Percentiles rank a stretch among this genome's conserved stretches.
These are phyloP conservation scores for Heliothis peltigera DNA, from an alignment of 2,888 invertebrate species.

Conservation along the genomic window DNA sequence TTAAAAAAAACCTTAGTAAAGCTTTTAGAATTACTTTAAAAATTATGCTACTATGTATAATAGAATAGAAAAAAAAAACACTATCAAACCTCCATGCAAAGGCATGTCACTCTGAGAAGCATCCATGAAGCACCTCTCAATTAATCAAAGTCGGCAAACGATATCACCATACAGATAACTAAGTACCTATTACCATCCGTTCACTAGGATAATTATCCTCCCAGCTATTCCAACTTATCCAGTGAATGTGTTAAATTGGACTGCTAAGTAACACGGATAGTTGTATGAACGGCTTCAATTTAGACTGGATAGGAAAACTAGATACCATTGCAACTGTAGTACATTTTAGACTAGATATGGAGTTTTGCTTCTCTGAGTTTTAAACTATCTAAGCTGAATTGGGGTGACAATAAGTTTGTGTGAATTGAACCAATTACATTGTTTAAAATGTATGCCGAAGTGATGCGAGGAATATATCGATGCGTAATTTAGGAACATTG, in stretches of 20 bases:
- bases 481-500: no score
- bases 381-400: slow-evolving; percentile 4
- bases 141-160: not conserved
- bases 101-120: not conserved
- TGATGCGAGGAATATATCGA: no score
- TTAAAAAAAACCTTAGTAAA: no score
- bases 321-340: slow-evolving; percentile 5
- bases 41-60: no score
- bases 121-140: not conserved
- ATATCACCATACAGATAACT: not conserved
- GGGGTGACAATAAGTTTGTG: not conserved
- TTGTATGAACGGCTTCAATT: slow-evolving; percentile 21
- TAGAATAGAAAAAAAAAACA: no score
- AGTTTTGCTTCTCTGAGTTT: slow-evolving; percentile 8
- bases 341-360: slow-evolving; percentile 9
- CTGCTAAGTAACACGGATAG: slow-evolving; percentile 30
- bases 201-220: slow-evolving; percentile 19
- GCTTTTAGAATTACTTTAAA: no score
- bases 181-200: not conserved
- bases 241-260: slow-evolving; percentile 23
- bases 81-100: no score
- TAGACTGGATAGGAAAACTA: slow-evolving; percentile 6
- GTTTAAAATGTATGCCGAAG: no score
- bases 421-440: no score
- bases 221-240: slow-evolving; percentile 16